Percentiles rank a stretch among this genome's conserved stretches.
Evolutionary conservation across 2,113 vertebrate genomes (phyloP).

Genomic region (Colinus virginianus): DNA sequence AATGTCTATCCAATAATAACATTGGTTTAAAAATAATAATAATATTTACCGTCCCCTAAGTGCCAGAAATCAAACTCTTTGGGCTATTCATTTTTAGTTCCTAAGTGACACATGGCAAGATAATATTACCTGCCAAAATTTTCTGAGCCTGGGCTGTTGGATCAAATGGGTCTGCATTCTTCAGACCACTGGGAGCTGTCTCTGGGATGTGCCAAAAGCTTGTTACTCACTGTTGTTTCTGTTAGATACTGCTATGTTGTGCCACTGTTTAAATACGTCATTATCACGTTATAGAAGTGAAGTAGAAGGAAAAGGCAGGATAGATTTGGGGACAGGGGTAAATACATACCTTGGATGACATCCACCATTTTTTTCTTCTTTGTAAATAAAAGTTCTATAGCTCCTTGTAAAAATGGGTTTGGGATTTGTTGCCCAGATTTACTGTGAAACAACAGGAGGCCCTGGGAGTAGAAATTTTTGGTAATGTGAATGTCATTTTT

Average conservation of each 20-base stretch:
- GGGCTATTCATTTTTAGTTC: slow-evolving; percentile 56
- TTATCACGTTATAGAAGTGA: not conserved
- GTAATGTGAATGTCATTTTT: not conserved
- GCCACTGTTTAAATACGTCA: not conserved
- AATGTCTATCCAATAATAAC: slow-evolving; percentile 60
- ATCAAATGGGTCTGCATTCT: not conserved
- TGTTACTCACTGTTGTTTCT: not conserved
- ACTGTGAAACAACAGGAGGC: not conserved
- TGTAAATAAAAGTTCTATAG: not conserved
- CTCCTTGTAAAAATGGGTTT: not conserved
- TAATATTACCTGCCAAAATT: slow-evolving; percentile 24
- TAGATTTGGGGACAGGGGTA: not conserved
- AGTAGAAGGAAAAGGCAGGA: not conserved
- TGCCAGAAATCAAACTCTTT: slow-evolving; percentile 50
- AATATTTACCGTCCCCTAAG: slow-evolving; percentile 41
- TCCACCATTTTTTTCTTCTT: not conserved
- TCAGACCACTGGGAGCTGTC: not conserved
- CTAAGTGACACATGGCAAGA: slow-evolving; percentile 42
- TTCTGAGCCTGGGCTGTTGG: not conserved
- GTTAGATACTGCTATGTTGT: not conserved
- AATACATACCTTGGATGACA: not conserved
- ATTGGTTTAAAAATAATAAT: slow-evolving; percentile 59
- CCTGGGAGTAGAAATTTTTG: not conserved
- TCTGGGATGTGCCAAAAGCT: not conserved
- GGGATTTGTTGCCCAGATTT: not conserved